Percentiles rank a stretch among this genome's conserved stretches.
phyloP scores from a whole-genome alignment of 2,113 vertebrate genomes.

The human region GRCh38 chr12:128251001-128251500 shows the following conservation, averaged over 20 bases:
- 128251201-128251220: too few relatives aligned
- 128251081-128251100: not conserved
- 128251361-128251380: too few relatives aligned
- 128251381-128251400: not conserved
- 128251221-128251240: too few relatives aligned
- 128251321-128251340: too few relatives aligned
- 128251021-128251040: not conserved
- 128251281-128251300: too few relatives aligned
- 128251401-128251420: not conserved
- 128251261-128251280: too few relatives aligned
- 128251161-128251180: not conserved
- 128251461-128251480: not conserved
- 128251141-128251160: not conserved
- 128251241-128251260: too few relatives aligned
- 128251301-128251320: too few relatives aligned
- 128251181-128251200: too few relatives aligned
- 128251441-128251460: not conserved
- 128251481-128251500: not conserved
- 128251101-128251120: not conserved
- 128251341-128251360: too few relatives aligned
- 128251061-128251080: too few relatives aligned
- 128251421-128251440: not conserved
- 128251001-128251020: not conserved
- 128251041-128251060: too few relatives aligned
- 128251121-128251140: not conserved